Evolutionary conservation across 1,140 invertebrate species (phyloP).

Genomic region (Laodelphax striatellus): DNA sequence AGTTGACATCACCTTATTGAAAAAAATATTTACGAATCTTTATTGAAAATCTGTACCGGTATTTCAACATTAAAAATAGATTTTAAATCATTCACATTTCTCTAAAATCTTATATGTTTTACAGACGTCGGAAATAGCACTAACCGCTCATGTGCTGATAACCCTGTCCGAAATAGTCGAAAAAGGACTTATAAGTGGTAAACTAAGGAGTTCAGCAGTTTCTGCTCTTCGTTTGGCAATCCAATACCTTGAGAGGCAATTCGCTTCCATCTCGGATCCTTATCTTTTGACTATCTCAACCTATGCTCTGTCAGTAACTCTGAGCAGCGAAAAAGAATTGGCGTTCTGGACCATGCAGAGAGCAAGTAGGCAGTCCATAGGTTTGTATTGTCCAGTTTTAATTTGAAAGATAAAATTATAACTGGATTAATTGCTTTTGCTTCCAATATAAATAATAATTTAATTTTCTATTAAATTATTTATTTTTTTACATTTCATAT

Average conservation of each 20-base stretch:
- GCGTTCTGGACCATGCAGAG: constrained; percentile 19
- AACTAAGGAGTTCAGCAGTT: constrained; percentile 3
- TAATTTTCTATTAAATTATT: too few species aligned
- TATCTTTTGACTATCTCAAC: constrained; percentile 39
- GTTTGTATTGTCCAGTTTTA: too few species aligned
- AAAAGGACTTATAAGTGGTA: constrained; percentile 12
- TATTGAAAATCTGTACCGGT: too few species aligned
- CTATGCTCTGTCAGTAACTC: constrained; percentile 35
- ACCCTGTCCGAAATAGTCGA: constrained; percentile 28
- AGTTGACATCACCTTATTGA: too few species aligned
- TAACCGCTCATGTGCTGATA: constrained; percentile 41
- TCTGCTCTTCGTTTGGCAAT: constrained; percentile 9
- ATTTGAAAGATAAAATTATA: too few species aligned
- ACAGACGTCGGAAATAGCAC: constrained; percentile 23
- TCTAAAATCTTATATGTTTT: constrained; percentile 2
- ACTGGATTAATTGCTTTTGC: too few species aligned
- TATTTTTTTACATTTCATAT: too few species aligned
- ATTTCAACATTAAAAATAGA: too few species aligned
- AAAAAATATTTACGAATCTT: too few species aligned
- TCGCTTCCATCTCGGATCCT: constrained; percentile 32
- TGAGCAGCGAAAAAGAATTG: constrained; percentile 31
- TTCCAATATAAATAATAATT: too few species aligned
- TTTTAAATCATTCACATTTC: too few species aligned
- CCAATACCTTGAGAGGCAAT: constrained; percentile 33
- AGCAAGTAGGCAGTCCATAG: background rate